Evolutionary conservation across 2,888 invertebrate genomes (phyloP).

Genomic region (Neoitamus cyanurus): DNA sequence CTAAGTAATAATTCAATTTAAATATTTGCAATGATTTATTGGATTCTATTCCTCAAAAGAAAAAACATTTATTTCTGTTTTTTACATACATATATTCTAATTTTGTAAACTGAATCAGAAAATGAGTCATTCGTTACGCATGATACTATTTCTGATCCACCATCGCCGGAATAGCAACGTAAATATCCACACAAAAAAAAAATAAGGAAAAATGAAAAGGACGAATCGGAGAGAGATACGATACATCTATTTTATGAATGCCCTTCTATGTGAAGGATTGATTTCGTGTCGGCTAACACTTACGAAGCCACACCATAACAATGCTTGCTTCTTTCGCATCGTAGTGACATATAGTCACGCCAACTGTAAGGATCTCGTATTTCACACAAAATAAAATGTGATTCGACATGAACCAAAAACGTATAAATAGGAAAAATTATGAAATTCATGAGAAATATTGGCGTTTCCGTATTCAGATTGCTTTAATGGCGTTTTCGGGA

Average conservation of each 20-base stretch:
- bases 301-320: not conserved
- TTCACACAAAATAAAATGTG: slow-evolving; percentile 12
- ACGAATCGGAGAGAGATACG: not conserved
- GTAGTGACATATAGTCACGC: not conserved
- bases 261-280: not conserved
- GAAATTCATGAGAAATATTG: not conserved
- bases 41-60: no score
- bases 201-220: not conserved
- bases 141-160: not conserved
- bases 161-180: not conserved
- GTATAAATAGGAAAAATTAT: slow-evolving; percentile 53
- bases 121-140: not conserved
- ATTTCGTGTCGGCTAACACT: slow-evolving; percentile 6
- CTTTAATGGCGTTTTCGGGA: not conserved
- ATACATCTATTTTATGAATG: not conserved
- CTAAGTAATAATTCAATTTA: no score
- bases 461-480: not conserved
- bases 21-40: no score
- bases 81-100: no score
- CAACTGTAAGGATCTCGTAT: not conserved
- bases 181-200: not conserved
- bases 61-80: no score
- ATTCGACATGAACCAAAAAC: not conserved
- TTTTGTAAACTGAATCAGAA: not conserved
- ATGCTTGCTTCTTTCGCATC: not conserved